These are phyloP conservation scores for Entelurus aequoreus DNA, from an alignment of 2,113 vertebrate species.

Conservation along the genomic window DNA sequence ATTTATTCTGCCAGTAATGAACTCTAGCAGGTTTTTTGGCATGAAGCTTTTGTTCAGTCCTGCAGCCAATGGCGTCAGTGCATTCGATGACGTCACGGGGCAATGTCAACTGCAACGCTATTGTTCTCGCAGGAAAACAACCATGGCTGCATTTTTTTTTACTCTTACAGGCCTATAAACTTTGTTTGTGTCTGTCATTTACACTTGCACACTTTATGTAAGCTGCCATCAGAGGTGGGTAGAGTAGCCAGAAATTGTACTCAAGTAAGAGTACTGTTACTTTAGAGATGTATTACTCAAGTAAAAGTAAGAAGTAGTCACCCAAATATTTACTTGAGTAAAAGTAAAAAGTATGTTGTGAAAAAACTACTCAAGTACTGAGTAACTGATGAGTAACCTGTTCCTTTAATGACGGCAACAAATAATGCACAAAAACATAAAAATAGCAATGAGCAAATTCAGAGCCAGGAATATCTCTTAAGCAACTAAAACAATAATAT, in stretches of 20 bases:
- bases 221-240: background rate
- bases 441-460: too few relatives aligned
- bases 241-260: background rate
- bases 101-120: conserved; percentile 36
- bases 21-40: conserved; percentile 15
- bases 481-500: too few relatives aligned
- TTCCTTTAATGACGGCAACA: too few relatives aligned
- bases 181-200: background rate
- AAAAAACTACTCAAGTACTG: too few relatives aligned
- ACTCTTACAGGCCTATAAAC: conserved; percentile 1
- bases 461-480: too few relatives aligned
- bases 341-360: too few relatives aligned
- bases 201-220: background rate
- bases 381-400: too few relatives aligned
- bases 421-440: too few relatives aligned
- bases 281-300: too few relatives aligned
- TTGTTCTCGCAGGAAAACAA: conserved; percentile 58
- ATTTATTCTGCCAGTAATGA: background rate
- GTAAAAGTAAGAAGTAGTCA: too few relatives aligned
- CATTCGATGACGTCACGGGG: conserved; percentile 33
- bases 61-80: conserved; percentile 50
- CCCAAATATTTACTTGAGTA: too few relatives aligned
- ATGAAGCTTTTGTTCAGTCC: conserved; percentile 55
- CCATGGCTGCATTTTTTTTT: conserved; percentile 28
- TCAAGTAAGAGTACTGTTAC: too few relatives aligned